Evolutionary conservation across 2,113 vertebrate genomes (phyloP), one percentile per base, ranked within the genome.

Genomic region (Corythoichthys intestinalis): DNA sequence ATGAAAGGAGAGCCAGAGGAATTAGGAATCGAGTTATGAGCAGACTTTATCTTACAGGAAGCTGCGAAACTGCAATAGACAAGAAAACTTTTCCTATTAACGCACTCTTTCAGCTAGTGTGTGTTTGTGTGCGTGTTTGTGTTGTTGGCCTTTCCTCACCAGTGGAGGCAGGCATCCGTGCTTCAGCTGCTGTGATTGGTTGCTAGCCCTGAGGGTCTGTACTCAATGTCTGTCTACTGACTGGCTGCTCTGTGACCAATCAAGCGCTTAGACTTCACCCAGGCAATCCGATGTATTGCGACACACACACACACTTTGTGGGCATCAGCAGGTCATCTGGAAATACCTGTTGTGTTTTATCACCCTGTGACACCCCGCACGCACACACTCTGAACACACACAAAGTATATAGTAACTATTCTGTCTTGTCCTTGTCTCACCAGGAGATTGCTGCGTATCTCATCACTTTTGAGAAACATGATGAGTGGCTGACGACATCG

Each of bases 391-490:
- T 28, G 53, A 50, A 60, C 73, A 79, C 65, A 71, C 67, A 72
- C 62, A 13, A 52, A 56, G 69, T 58, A 58, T 14, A 58, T 58
- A 58, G 69, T 82, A 81, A 88, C 80, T 74, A 77, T 74, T 82
- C 50, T 70, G 34, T 78, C 64, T 77, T 78, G 68, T 77, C 67
- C 86, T 76, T 83, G 71, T 80, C 71, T 81, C 72, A 83, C 66
- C 67, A 93, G 92, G 92, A 93, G 86, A 93, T 93, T 73, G 92
- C 92, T 67, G 92, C 91, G 59, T 93, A 93, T 88, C 86, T 93
- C 89, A 93, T 93, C 85, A 92, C 92, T 49, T 93, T 93, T 83
- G 92, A 93, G 78, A 93, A 93, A 82, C 91, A 92, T 67, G 91
- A 92, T 79, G 92, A 93, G 82, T 93, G 92, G 92, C 88, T 93